phyloP scores from a whole-genome alignment of 2,888 invertebrate genomes.

The Caenorhabditis panamensis region DNA sequence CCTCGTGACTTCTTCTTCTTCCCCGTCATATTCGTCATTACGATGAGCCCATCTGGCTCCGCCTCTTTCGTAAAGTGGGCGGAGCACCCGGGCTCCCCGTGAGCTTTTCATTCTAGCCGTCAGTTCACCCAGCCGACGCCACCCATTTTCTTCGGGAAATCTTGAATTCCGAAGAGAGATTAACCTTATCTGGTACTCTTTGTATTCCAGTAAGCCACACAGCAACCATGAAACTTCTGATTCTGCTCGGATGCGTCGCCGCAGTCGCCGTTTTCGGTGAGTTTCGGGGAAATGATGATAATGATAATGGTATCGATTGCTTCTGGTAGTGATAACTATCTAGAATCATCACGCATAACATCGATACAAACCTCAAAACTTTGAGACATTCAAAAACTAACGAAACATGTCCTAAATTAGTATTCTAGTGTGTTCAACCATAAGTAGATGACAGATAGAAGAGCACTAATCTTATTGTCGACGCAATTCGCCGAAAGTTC shows the following conservation, averaged over 20 bases:
- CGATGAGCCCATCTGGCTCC: constrained; percentile 25
- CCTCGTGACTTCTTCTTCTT: constrained; percentile 30
- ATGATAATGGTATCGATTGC: not conserved
- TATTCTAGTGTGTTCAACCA: constrained; percentile 8
- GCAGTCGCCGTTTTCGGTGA: constrained; percentile 46
- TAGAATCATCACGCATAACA: not conserved
- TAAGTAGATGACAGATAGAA: not conserved
- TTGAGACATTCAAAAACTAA: too few species aligned
- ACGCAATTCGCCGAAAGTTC: too few species aligned
- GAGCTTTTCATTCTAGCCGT: constrained; percentile 47
- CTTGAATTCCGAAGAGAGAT: constrained; percentile 16
- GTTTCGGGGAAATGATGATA: not conserved
- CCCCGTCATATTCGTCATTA: constrained; percentile 4
- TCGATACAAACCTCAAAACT: too few species aligned
- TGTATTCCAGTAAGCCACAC: constrained; percentile 44
- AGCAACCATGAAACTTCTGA: constrained; percentile 42
- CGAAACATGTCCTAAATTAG: constrained; percentile 22
- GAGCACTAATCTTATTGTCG: not conserved
- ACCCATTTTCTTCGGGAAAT: constrained; percentile 30
- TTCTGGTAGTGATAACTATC: not conserved
- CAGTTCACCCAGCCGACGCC: constrained; percentile 44
- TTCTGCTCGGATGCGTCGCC: constrained; percentile 45
- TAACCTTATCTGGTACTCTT: not conserved
- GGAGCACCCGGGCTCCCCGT: constrained; percentile 4
- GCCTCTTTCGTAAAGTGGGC: constrained; percentile 51